A percentile compares a stretch with the other conserved stretches of the same genome.
Evolutionary conservation across 2,113 vertebrate species (phyloP).

Genomic region (Rhipidura dahli): DNA sequence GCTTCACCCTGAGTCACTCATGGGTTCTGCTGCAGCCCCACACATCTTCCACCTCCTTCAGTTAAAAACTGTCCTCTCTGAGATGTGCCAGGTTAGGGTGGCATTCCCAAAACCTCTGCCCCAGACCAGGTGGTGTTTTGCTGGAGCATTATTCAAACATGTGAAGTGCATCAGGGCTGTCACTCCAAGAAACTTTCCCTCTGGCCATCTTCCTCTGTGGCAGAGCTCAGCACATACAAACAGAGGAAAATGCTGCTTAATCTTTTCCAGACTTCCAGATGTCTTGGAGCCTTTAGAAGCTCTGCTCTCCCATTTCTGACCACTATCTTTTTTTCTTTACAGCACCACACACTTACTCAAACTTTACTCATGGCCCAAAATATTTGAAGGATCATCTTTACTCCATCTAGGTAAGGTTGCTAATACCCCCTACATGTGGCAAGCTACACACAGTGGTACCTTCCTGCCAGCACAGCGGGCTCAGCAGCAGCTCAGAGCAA

Average conservation of each 20-base stretch:
- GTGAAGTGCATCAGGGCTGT: background rate
- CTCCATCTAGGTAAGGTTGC: background rate
- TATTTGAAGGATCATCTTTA: background rate
- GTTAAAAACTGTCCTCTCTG: background rate
- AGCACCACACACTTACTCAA: background rate
- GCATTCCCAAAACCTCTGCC: background rate
- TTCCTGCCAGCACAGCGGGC: background rate
- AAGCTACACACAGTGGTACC: background rate
- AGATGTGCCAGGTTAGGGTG: background rate
- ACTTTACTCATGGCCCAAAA: background rate
- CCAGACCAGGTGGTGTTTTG: background rate
- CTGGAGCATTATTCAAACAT: background rate
- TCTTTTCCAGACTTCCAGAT: background rate
- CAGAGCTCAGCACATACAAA: background rate
- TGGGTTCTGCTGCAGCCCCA: background rate
- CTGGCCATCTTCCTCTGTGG: background rate
- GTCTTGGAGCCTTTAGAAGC: background rate
- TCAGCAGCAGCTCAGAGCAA: background rate
- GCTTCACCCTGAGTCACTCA: background rate
- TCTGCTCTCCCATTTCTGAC: background rate
- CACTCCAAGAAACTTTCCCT: background rate
- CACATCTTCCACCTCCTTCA: background rate
- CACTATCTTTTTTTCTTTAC: background rate
- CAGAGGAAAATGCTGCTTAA: background rate
- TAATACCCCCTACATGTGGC: fast-evolving